Conservation (phyloP, 2,113 vertebrate species). For the Rhabdornis inornatus region DNA sequence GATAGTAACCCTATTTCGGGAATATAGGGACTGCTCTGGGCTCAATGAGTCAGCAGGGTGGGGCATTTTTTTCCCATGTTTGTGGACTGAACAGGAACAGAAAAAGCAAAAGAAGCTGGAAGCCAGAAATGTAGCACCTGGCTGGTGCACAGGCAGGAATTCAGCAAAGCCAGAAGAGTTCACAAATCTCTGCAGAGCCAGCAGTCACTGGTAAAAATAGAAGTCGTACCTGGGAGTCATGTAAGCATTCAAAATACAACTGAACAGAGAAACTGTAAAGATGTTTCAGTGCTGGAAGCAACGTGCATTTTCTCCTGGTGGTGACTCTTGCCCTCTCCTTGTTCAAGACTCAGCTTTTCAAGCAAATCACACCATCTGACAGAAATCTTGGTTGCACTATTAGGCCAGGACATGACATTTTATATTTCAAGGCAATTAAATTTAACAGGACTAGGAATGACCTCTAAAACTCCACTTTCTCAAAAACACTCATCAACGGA, state of each 20-base stretch:
- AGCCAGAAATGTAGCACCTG: slow-evolving; percentile 37
- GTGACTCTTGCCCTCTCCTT: background rate
- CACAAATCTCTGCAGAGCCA: background rate
- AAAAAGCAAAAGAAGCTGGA: slow-evolving; percentile 7
- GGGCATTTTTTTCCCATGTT: slow-evolving; percentile 29
- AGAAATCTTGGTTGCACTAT: background rate
- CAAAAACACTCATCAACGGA: background rate
- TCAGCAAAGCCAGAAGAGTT: background rate
- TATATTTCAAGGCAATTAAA: background rate
- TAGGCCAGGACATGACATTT: background rate
- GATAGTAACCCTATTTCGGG: slow-evolving; percentile 39
- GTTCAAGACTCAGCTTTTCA: background rate
- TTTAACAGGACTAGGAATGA: background rate
- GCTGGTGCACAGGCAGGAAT: background rate
- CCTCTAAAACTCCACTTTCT: background rate
- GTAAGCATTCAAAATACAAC: background rate
- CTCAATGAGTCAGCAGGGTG: slow-evolving; percentile 54
- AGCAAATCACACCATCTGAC: background rate
- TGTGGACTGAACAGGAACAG: slow-evolving; percentile 12
- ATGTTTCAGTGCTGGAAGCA: background rate
- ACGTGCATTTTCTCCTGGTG: background rate
- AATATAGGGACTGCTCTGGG: slow-evolving; percentile 21
- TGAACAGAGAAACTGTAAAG: background rate
- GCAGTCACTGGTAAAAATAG: background rate
- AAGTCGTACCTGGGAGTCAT: background rate